Evolutionary conservation across 2,797 vertebrate genomes (phyloP).

Genomic region (Hypotaenidia philippensis): DNA sequence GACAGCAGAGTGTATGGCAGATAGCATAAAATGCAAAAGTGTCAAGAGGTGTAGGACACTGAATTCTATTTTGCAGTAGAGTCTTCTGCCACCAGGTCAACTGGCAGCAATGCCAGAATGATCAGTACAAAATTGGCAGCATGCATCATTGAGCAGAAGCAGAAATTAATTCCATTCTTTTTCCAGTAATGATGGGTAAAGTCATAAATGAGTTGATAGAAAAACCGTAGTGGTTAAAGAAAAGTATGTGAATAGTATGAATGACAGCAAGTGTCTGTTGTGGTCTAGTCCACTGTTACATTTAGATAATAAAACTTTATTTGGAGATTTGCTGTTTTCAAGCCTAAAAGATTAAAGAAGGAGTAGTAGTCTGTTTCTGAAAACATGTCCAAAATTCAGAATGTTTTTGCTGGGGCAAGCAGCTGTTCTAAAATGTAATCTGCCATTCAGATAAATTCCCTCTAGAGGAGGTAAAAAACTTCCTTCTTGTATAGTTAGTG

Average conservation of each 20-base stretch:
- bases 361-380: neutral
- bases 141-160: neutral
- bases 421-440: neutral
- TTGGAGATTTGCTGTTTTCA: neutral
- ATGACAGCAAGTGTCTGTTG: neutral
- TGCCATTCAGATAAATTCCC: neutral
- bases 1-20: neutral
- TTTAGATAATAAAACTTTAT: neutral
- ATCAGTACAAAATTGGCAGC: neutral
- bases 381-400: neutral
- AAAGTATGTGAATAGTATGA: neutral
- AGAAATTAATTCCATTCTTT: neutral
- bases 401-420: neutral
- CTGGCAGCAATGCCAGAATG: neutral
- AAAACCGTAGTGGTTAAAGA: neutral
- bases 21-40: neutral
- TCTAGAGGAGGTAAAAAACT: neutral
- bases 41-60: neutral
- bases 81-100: neutral
- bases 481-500: neutral
- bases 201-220: neutral
- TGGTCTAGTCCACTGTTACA: neutral
- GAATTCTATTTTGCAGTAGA: neutral
- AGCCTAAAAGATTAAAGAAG: neutral
- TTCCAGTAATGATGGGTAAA: neutral